These are phyloP conservation scores for Microcebus lehilahytsara DNA, from an alignment of 2,113 vertebrate genomes.

Conservation along the genomic window DNA sequence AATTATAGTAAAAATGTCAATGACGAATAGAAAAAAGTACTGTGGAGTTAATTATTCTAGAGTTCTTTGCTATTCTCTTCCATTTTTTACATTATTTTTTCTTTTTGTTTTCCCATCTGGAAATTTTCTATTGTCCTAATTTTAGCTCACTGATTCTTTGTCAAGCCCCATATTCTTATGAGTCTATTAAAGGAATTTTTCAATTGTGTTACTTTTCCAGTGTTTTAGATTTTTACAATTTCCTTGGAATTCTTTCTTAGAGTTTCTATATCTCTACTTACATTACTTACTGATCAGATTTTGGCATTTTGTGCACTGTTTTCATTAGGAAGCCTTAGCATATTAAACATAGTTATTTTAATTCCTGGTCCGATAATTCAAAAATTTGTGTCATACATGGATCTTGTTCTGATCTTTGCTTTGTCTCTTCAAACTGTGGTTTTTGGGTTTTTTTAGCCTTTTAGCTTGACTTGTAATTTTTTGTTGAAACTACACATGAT, in stretches of 20 bases:
- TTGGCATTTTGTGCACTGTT: no score
- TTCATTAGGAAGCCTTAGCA: background rate
- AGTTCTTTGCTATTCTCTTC: background rate
- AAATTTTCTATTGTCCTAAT: background rate
- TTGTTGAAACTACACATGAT: background rate
- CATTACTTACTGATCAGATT: background rate
- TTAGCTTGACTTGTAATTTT: background rate
- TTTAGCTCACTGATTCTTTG: background rate
- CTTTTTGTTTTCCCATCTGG: background rate
- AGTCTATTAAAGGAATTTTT: background rate
- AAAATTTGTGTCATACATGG: background rate
- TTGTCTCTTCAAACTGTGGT: background rate
- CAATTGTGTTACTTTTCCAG: background rate
- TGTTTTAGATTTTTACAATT: background rate
- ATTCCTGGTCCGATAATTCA: background rate
- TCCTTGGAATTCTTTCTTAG: background rate
- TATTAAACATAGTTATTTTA: background rate
- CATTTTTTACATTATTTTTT: background rate
- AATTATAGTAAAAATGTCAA: background rate
- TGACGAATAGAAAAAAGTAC: background rate
- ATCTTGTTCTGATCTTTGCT: background rate
- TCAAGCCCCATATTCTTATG: background rate
- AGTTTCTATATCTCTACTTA: background rate
- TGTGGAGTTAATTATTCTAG: background rate
- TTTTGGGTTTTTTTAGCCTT: background rate